These are phyloP conservation scores for Pterostichus niger DNA, from an alignment of 2,888 invertebrate species.

Conservation along the genomic window DNA sequence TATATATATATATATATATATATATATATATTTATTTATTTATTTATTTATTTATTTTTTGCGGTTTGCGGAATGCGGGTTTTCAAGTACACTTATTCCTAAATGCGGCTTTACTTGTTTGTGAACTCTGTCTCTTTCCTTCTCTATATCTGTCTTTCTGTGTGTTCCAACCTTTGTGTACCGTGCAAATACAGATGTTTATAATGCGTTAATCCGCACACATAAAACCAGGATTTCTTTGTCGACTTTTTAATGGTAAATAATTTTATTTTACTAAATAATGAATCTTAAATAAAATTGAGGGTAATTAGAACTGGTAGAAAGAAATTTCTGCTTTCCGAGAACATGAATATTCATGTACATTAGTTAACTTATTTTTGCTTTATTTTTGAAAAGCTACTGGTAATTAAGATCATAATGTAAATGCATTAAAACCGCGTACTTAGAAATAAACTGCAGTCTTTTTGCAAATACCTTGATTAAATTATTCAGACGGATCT, in stretches of 20 bases:
- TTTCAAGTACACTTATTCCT: slow-evolving; percentile 33
- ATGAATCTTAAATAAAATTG: slow-evolving; percentile 48
- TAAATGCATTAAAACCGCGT: slow-evolving; percentile 26
- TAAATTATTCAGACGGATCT: slow-evolving; percentile 23
- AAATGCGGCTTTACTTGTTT: slow-evolving; percentile 40
- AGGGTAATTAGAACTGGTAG: slow-evolving; percentile 28
- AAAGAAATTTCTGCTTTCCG: slow-evolving; percentile 6
- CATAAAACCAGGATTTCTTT: slow-evolving; percentile 27
- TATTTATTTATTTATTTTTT: not conserved
- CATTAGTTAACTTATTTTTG: slow-evolving; percentile 24
- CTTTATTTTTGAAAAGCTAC: slow-evolving; percentile 54
- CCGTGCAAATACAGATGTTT: slow-evolving; percentile 33
- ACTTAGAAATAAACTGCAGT: not conserved
- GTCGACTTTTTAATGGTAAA: slow-evolving; percentile 13
- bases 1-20: no score
- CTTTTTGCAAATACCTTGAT: slow-evolving; percentile 30
- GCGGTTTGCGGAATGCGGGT: slow-evolving; percentile 28
- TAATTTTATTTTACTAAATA: slow-evolving; percentile 38
- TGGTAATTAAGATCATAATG: slow-evolving; percentile 51
- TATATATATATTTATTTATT: no score
- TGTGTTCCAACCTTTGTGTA: slow-evolving; percentile 33
- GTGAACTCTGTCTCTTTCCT: not conserved
- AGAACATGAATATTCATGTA: slow-evolving; percentile 51
- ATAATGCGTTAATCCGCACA: slow-evolving; percentile 41
- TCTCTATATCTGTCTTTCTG: slow-evolving; percentile 5